These are phyloP conservation scores for Sminthurinus aureus DNA, from an alignment of 2,888 invertebrate genomes.

Conservation along the genomic window DNA sequence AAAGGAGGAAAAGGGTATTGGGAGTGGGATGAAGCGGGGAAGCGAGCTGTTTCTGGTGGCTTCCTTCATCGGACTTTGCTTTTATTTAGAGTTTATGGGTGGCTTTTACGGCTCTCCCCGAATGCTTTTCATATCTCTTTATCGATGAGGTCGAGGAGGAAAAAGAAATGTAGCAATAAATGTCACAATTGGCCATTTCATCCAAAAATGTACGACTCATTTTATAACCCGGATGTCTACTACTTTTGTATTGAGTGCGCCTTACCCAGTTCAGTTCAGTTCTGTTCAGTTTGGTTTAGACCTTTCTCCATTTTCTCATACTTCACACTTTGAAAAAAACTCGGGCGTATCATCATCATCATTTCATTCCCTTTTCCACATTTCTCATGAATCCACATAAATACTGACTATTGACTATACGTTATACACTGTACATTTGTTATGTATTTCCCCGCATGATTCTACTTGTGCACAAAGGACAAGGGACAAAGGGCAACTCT, in stretches of 20 bases:
- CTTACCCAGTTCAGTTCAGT: neutral
- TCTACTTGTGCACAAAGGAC: constrained; percentile 3
- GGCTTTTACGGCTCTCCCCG: constrained; percentile 25
- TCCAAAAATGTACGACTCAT: constrained; percentile 39
- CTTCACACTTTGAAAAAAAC: constrained; percentile 17
- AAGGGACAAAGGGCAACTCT: too few relatives aligned
- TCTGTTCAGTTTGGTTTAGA: constrained; percentile 5
- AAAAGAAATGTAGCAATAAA: constrained; percentile 43
- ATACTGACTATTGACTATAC: too few relatives aligned
- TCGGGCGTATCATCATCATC: too few relatives aligned
- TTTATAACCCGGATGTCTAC: constrained; percentile 11
- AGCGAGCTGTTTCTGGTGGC: neutral
- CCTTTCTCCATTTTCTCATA: constrained; percentile 5
- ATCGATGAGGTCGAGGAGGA: constrained; percentile 29
- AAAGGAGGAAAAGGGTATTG: neutral
- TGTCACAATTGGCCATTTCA: constrained; percentile 43
- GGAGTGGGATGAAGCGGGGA: constrained; percentile 18
- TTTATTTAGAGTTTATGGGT: constrained; percentile 43
- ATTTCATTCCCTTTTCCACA: neutral
- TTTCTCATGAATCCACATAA: neutral
- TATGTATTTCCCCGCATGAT: neutral
- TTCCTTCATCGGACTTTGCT: constrained; percentile 32
- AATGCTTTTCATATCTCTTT: constrained; percentile 39
- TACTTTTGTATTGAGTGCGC: neutral
- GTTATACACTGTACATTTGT: too few relatives aligned